Conservation (phyloP, 2,888 invertebrate genomes). For the Steromphala cineraria region DNA sequence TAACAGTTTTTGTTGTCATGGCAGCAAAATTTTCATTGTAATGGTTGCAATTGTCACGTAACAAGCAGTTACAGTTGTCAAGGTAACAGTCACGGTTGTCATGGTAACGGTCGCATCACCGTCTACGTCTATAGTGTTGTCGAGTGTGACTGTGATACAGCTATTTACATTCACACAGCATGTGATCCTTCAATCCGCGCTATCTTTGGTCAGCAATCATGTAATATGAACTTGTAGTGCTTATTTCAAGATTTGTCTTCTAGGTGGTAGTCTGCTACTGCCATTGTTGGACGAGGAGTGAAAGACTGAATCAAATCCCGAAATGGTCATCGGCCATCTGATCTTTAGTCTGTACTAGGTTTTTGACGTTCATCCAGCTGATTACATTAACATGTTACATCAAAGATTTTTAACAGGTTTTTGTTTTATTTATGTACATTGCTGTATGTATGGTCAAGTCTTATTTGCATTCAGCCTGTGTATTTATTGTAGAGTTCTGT, state of each 20-base stretch:
- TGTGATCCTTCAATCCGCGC: not conserved
- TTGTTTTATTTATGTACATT: not conserved
- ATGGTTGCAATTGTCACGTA: too few relatives aligned
- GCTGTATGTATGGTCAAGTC: constrained; percentile 10
- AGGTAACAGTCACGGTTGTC: not conserved
- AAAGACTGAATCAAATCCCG: not conserved
- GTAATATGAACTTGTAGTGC: not conserved
- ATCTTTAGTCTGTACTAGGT: not conserved
- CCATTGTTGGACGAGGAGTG: not conserved
- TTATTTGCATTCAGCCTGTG: not conserved
- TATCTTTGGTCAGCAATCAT: not conserved
- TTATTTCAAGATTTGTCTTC: not conserved
- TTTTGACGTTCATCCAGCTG: not conserved
- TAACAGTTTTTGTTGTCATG: too few relatives aligned
- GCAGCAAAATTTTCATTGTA: too few relatives aligned
- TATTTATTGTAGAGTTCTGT: constrained; percentile 15
- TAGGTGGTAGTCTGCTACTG: not conserved
- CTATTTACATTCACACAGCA: not conserved
- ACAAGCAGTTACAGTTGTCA: too few relatives aligned
- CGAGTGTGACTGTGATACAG: not conserved
- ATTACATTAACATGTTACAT: not conserved
- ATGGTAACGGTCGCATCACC: not conserved
- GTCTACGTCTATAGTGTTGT: not conserved
- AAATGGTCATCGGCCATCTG: not conserved
- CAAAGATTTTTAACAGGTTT: not conserved